These are phyloP conservation scores for Tenualosa ilisha DNA, from an alignment of 2,797 vertebrate species.

Conservation along the genomic window DNA sequence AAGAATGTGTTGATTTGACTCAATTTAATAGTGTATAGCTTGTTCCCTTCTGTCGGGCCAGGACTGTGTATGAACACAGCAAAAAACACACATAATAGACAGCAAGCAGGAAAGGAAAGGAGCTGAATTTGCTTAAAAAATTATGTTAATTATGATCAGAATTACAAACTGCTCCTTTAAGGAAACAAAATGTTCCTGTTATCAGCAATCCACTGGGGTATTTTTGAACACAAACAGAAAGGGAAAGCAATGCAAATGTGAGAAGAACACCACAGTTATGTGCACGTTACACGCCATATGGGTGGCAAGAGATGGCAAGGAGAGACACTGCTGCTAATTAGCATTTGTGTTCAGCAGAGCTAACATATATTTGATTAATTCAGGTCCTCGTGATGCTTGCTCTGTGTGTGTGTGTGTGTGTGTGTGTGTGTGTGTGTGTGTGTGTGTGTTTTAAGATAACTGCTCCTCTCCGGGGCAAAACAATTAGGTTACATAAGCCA, in stretches of 20 bases:
- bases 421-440: conserved; percentile 9
- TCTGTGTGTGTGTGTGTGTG: conserved; percentile 4
- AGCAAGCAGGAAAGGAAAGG: no score
- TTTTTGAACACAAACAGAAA: background rate
- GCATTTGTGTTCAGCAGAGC: conserved; percentile 49
- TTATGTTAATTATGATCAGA: background rate
- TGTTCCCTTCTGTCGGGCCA: background rate
- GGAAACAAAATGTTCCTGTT: background rate
- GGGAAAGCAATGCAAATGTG: background rate
- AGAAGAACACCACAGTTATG: background rate
- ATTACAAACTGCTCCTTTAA: background rate
- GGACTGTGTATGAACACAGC: background rate
- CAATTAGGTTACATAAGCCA: conserved; percentile 66
- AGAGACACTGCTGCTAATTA: conserved; percentile 48
- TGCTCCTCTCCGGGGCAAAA: conserved; percentile 59
- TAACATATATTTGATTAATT: conserved; percentile 61
- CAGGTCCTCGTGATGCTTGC: conserved; percentile 39
- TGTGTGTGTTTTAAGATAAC: conserved; percentile 50
- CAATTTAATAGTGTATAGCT: background rate
- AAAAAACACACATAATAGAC: no score
- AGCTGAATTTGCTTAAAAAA: background rate
- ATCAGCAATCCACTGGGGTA: background rate
- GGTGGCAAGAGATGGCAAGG: conserved; percentile 6
- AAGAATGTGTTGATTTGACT: no score
- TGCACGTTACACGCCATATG: conserved; percentile 17